Percentiles rank a stretch among this genome's conserved stretches.
Conservation (phyloP, 2,113 vertebrate species). For the Columba livia region DNA sequence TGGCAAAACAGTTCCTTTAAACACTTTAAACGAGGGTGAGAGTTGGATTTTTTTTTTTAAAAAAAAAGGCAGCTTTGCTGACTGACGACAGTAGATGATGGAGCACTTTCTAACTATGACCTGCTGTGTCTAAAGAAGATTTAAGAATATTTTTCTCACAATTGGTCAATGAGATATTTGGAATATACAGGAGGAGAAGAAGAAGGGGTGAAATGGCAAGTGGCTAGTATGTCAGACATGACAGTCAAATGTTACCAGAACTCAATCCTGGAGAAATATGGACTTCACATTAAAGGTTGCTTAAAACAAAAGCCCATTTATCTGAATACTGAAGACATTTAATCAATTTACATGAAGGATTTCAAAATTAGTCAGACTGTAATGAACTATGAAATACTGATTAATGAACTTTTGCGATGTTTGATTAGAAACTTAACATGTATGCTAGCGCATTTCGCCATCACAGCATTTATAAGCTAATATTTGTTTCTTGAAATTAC, state of each 20-base stretch:
- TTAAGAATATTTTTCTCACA: slow-evolving; percentile 36
- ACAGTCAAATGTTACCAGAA: slow-evolving; percentile 43
- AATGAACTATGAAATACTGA: slow-evolving; percentile 90
- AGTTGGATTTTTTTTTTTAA: background rate
- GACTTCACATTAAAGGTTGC: slow-evolving; percentile 77
- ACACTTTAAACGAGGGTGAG: background rate
- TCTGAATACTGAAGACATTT: slow-evolving; percentile 81
- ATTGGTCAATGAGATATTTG: slow-evolving; percentile 44
- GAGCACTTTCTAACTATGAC: slow-evolving; percentile 44
- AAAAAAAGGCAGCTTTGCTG: background rate
- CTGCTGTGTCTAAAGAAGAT: slow-evolving; percentile 16
- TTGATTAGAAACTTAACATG: slow-evolving; percentile 83
- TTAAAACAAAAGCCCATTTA: slow-evolving; percentile 83
- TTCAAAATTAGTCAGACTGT: slow-evolving; percentile 87
- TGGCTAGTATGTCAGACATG: slow-evolving; percentile 39
- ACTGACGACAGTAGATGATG: slow-evolving; percentile 28
- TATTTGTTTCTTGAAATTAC: slow-evolving; percentile 43
- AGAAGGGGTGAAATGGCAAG: slow-evolving; percentile 56
- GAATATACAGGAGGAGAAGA: background rate
- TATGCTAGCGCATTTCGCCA: slow-evolving; percentile 64
- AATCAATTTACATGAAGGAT: slow-evolving; percentile 89
- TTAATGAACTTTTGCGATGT: slow-evolving; percentile 84
- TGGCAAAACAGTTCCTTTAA: background rate
- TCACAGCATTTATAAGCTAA: slow-evolving; percentile 52
- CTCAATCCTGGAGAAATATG: slow-evolving; percentile 71